A percentile compares a stretch with the other conserved stretches of the same genome.
Conservation (phyloP, 2,888 invertebrate species). For the Argyresthia albistria region DNA sequence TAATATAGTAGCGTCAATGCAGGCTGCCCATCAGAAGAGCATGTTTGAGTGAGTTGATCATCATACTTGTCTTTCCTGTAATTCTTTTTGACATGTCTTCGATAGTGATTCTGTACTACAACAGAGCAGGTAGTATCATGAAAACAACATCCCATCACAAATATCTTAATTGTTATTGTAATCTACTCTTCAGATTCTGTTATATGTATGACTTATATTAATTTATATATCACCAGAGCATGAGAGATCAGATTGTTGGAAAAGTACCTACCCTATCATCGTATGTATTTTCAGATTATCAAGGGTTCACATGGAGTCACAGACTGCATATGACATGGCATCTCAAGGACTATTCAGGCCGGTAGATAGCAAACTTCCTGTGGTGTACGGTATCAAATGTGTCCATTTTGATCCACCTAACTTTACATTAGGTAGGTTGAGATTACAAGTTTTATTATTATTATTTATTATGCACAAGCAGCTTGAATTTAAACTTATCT, state of each 20-base stretch:
- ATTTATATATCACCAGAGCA: too few species aligned
- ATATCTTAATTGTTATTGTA: too few species aligned
- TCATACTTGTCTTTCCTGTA: background rate
- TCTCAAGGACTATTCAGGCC: slow-evolving; percentile 87
- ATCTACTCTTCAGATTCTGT: too few species aligned
- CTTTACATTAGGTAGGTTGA: slow-evolving; percentile 82
- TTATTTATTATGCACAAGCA: too few species aligned
- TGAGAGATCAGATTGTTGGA: too few species aligned
- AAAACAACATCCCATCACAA: too few species aligned
- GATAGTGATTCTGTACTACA: too few species aligned
- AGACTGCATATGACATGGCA: slow-evolving; percentile 92
- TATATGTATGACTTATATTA: too few species aligned
- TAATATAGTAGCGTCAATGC: slow-evolving; percentile 81
- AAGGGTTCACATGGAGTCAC: slow-evolving; percentile 88
- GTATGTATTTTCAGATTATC: slow-evolving; percentile 71
- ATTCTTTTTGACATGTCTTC: background rate
- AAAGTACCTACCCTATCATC: background rate
- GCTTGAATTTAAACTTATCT: background rate
- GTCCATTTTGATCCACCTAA: slow-evolving; percentile 85
- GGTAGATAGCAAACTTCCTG: slow-evolving; percentile 75
- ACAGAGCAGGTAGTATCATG: too few species aligned
- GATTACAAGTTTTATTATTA: background rate
- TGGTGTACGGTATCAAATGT: slow-evolving; percentile 90
- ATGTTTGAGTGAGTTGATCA: slow-evolving; percentile 83
- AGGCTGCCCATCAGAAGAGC: slow-evolving; percentile 88